Conservation (phyloP, 2,797 vertebrate species). For the Phrynocephalus forsythii region DNA sequence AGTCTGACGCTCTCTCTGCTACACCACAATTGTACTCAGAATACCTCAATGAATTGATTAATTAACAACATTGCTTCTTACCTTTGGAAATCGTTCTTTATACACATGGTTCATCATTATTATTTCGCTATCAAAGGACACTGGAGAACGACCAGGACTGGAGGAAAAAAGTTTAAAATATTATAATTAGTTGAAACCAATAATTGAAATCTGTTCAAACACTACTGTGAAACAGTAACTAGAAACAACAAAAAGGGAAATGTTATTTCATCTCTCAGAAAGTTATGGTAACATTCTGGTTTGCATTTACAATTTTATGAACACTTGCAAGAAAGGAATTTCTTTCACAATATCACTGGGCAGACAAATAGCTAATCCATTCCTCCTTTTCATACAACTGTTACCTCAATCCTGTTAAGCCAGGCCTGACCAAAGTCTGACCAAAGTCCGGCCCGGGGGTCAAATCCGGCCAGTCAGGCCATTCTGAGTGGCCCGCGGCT, state of each 20-base stretch:
- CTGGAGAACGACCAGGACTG: slow-evolving; percentile 94
- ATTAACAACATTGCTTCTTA: slow-evolving; percentile 71
- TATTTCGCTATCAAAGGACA: slow-evolving; percentile 97
- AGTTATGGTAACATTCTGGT: neutral
- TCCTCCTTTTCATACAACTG: neutral
- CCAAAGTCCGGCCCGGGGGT: no score
- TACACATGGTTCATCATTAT: slow-evolving; percentile 99
- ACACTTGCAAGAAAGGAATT: neutral
- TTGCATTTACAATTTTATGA: neutral
- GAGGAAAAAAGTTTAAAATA: slow-evolving; percentile 58
- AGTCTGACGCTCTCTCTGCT: no score
- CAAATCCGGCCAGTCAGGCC: no score
- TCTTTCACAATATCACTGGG: neutral
- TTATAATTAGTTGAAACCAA: neutral
- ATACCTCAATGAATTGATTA: slow-evolving; percentile 20
- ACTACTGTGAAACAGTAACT: neutral
- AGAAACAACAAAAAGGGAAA: neutral
- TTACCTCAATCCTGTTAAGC: neutral
- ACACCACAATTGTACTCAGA: slow-evolving; percentile 1
- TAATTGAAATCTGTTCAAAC: neutral
- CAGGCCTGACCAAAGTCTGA: no score
- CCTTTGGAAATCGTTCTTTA: slow-evolving; percentile 99
- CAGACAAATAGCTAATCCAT: neutral
- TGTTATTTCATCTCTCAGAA: neutral
- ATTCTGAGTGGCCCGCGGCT: no score